These are phyloP conservation scores for Syngnathus typhle DNA, from an alignment of 2,113 vertebrate genomes.

Conservation along the genomic window DNA sequence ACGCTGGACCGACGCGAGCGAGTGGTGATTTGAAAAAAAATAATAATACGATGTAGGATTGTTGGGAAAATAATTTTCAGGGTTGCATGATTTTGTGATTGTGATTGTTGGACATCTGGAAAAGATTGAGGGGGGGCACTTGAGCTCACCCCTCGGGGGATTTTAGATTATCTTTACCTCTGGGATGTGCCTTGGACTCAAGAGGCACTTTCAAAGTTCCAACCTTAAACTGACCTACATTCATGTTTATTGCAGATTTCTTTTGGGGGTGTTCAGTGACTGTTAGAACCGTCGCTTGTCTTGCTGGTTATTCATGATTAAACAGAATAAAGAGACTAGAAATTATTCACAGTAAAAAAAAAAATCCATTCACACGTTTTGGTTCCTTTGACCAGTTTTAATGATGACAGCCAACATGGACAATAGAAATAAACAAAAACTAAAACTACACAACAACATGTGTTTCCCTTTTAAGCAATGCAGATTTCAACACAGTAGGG, in stretches of 20 bases:
- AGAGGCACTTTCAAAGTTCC: background rate
- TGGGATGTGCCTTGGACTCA: constrained; percentile 29
- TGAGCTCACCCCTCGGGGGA: constrained; percentile 48
- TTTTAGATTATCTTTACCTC: constrained; percentile 35
- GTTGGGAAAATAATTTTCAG: constrained; percentile 43
- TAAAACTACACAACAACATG: too few relatives aligned
- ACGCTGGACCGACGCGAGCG: constrained; percentile 19
- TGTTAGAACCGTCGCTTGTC: background rate
- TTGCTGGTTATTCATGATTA: background rate
- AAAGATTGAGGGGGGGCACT: constrained; percentile 43
- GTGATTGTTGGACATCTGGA: constrained; percentile 70
- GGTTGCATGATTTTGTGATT: background rate
- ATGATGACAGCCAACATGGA: too few relatives aligned
- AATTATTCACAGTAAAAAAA: background rate
- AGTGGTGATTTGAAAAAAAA: background rate
- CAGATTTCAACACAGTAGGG: too few relatives aligned
- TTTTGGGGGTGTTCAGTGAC: background rate
- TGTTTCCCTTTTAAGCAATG: too few relatives aligned
- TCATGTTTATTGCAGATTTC: background rate
- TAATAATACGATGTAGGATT: constrained; percentile 4
- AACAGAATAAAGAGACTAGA: background rate
- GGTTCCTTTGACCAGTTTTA: too few relatives aligned
- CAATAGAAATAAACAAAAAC: too few relatives aligned
- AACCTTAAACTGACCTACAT: background rate
- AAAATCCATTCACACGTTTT: too few relatives aligned